phyloP scores from a whole-genome alignment of 1,140 invertebrate species.

The Pinna nobilis region DNA sequence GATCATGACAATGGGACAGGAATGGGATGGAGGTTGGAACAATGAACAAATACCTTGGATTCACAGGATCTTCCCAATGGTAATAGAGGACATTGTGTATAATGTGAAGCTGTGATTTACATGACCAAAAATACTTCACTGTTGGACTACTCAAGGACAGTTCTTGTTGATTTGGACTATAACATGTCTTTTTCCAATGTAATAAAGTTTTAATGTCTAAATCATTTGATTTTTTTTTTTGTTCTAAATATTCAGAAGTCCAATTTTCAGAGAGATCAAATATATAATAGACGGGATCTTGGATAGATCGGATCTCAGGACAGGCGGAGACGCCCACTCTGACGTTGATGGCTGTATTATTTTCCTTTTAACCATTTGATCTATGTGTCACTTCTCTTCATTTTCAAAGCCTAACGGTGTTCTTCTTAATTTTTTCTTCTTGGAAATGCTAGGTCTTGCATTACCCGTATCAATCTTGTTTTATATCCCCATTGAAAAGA shows the following conservation, averaged over 20 bases:
- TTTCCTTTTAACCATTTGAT: background rate
- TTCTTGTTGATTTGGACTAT: background rate
- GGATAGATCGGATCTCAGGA: too few relatives aligned
- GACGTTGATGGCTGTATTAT: slow-evolving; percentile 1
- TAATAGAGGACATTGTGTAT: slow-evolving; percentile 4
- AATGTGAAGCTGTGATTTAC: background rate
- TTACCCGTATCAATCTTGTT: background rate
- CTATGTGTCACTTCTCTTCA: background rate
- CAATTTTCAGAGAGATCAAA: too few relatives aligned
- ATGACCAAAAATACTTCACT: background rate
- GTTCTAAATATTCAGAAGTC: background rate
- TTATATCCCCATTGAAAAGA: background rate
- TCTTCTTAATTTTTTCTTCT: background rate
- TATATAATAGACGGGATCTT: too few relatives aligned
- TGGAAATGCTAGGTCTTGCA: background rate
- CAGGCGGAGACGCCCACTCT: slow-evolving; percentile 5
- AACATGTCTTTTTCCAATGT: background rate
- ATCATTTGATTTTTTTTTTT: background rate
- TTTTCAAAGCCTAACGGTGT: background rate
- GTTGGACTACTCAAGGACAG: slow-evolving; percentile 2
- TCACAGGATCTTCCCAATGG: background rate
- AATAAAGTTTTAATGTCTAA: background rate
- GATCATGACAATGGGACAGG: background rate
- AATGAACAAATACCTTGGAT: background rate
- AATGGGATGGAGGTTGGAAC: background rate